These are phyloP conservation scores for Nebria ingens DNA, from an alignment of 1,140 invertebrate species.

Conservation along the genomic window DNA sequence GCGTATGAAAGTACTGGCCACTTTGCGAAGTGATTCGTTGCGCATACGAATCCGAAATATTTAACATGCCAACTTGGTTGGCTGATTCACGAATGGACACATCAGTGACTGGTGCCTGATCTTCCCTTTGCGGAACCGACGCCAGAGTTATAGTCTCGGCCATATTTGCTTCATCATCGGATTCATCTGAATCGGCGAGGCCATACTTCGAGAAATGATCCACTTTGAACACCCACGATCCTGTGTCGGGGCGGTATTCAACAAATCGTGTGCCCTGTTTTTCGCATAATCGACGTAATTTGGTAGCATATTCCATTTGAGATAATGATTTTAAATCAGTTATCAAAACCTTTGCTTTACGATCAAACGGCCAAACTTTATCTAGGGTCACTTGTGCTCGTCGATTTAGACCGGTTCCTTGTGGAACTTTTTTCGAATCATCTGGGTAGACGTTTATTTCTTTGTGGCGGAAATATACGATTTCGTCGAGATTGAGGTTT, in stretches of 20 bases:
- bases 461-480: slow-evolving; percentile 65
- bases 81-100: background rate
- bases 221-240: slow-evolving; percentile 91
- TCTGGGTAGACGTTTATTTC: slow-evolving; percentile 65
- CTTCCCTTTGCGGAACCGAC: background rate
- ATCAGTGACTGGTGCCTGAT: background rate
- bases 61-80: background rate
- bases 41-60: background rate
- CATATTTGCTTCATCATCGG: slow-evolving; percentile 41
- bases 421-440: slow-evolving; percentile 57
- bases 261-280: slow-evolving; percentile 85
- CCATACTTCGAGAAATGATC: slow-evolving; percentile 97
- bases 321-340: slow-evolving; percentile 67
- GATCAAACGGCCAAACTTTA: slow-evolving; percentile 88
- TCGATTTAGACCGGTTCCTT: slow-evolving; percentile 82
- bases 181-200: slow-evolving; percentile 81
- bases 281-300: slow-evolving; percentile 70
- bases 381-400: slow-evolving; percentile 88
- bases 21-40: background rate
- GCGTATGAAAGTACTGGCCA: background rate
- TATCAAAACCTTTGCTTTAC: slow-evolving; percentile 67
- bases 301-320: slow-evolving; percentile 79
- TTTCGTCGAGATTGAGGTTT: slow-evolving; percentile 79
- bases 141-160: background rate
- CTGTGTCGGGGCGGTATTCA: slow-evolving; percentile 89